Base-by-base conservation (phyloP, 2,888 invertebrate species). In the Drosophila affinis region DNA sequence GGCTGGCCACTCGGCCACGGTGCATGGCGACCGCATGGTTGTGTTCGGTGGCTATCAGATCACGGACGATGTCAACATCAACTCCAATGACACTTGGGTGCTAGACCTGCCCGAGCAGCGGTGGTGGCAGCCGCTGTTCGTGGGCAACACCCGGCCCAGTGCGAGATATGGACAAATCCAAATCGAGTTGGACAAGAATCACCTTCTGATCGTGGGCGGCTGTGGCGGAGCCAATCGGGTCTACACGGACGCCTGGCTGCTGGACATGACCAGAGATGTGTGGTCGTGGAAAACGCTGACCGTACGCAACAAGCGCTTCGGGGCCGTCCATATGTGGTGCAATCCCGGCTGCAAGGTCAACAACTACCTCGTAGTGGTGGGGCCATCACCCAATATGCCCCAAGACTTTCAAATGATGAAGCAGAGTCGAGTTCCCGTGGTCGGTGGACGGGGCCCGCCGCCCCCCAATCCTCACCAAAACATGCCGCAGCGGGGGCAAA, bases 121-220 rank as follows among this genome's bases (percentile, higher is more conserved):
- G 54, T 98, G 98, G 98, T 94, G 94, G 79, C 95, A 95, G 89
- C 96, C 96, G 83, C 93, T 94, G 51, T 95, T 96, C 54, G 81
- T 83, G 4, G 90, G 91, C 14, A 94, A 94, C 75, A 93, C 94
- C 0, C 95, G 94, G 78, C 98, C 98, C 3, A 93, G 94, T n/a
- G 95, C 97, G 29, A 93, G 99, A 75, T 98, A 98, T 93, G 98
- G 98, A 9, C 98, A 98, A 89, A 97, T 98, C n/a, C 97, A 98
- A 90, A 95, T 98, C 62, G 93, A 94, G 58, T 91, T 98, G 68
- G 96, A 97, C 91, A 94, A 95, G 59, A 93, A 95, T 52, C 95
- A 97, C 92, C 92, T 97, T 72, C 93, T 98, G 87, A 93, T 98
- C 32, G 93, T 97, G 79, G 97, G 97, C 47, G 98, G 98, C 49